Base-by-base conservation (phyloP, 2,113 vertebrate species). In the Chauna torquata region DNA sequence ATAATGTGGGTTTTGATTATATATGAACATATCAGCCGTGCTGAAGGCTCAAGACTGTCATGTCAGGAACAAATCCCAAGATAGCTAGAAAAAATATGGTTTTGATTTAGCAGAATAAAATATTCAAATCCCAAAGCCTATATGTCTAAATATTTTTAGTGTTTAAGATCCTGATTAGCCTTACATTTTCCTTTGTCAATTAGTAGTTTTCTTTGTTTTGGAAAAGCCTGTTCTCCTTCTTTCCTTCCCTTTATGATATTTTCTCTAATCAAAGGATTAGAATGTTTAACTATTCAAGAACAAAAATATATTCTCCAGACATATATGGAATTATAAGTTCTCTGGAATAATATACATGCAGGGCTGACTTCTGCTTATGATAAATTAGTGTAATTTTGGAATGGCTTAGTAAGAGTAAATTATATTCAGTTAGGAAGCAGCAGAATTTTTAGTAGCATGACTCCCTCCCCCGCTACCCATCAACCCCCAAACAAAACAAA, bases 351-450 rank as follows among this genome's bases (percentile, higher is more conserved):
- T 71, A 86, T 42, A 76, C 42, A 50, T 47, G 13, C 59, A 59
- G 49, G 49, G 20, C 12, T 90, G 54, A 62, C 16, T 92, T 88
- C 61, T 91, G 28, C 11, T 85, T 19, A 57, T 66, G 78, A 92
- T 58, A 90, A 93, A 82, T 93, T 88, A 90, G 24, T 71, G 50
- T 66, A 93, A 92, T 83, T 94, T 94, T 90, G 24, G 64, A 93
- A 83, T 58, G 15, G 11, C 58, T 92, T 91, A 80, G 83, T 58
- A 86, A 82, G 42, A 95, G 72, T 74, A 93, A 94, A 80, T 80
- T 12, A 65, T 72, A 86, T 30, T 83, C 13, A 77, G 52, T 66
- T 62, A 57, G 6, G 17, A 95, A 86, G 36, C 66, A 80, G 23
- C 28, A 69, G 52, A 72, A 57, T 40, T 85, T 82, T 90, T 72